These are phyloP conservation scores for Rhinogobius similis DNA, from an alignment of 2,113 vertebrate genomes.

Conservation along the genomic window DNA sequence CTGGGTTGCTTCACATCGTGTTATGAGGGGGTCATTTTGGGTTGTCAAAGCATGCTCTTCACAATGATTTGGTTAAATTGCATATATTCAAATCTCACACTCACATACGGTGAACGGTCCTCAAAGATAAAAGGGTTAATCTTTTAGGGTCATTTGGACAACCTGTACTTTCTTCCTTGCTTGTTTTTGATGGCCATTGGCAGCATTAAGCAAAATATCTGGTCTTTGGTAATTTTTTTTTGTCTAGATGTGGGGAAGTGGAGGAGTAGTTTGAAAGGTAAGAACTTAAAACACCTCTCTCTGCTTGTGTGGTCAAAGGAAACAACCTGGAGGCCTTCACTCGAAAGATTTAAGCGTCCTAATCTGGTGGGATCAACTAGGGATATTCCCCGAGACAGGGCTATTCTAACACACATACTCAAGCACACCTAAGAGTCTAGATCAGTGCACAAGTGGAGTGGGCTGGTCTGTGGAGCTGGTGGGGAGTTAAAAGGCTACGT, in stretches of 20 bases:
- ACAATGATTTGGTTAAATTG: constrained; percentile 59
- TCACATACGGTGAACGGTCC: constrained; percentile 42
- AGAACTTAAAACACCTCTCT: constrained; percentile 46
- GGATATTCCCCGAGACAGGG: constrained; percentile 70
- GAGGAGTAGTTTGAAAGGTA: constrained; percentile 17
- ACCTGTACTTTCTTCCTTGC: constrained; percentile 63
- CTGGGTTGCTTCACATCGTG: constrained; percentile 25
- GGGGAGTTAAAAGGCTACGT: constrained; percentile 28
- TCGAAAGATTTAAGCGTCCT: constrained; percentile 68
- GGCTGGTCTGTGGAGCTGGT: constrained; percentile 48
- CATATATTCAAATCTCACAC: constrained; percentile 62
- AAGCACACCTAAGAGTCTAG: constrained; percentile 21
- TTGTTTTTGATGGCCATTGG: constrained; percentile 79
- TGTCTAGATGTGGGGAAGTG: constrained; percentile 18
- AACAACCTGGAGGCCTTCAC: constrained; percentile 62
- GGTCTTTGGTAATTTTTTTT: constrained; percentile 77
- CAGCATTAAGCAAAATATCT: constrained; percentile 72
- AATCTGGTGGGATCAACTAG: constrained; percentile 75
- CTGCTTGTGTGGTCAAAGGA: constrained; percentile 60
- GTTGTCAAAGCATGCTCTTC: constrained; percentile 47
- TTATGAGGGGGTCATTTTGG: constrained; percentile 28
- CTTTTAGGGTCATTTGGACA: constrained; percentile 36
- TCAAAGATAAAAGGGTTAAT: constrained; percentile 32
- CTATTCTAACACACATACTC: constrained; percentile 63
- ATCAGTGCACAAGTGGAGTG: constrained; percentile 44